phyloP scores from a whole-genome alignment of 2,888 invertebrate species.

The Isotomurus palustris region DNA sequence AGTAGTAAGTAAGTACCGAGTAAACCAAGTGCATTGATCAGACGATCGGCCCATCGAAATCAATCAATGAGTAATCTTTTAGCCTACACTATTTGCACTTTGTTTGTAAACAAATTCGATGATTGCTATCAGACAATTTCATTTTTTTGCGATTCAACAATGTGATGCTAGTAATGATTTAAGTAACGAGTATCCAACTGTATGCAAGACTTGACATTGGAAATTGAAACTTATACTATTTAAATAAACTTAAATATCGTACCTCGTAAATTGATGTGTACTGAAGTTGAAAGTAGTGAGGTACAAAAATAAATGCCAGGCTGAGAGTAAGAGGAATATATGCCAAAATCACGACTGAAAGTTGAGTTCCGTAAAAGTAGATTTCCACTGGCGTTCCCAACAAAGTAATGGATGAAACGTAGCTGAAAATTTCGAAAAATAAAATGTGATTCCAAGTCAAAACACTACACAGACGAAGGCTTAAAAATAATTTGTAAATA shows the following conservation, averaged over 20 bases:
- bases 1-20: too few relatives aligned
- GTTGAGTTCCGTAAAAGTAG: constrained; percentile 38
- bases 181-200: neutral
- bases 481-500: neutral
- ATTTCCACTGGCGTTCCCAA: constrained; percentile 42
- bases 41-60: too few relatives aligned
- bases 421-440: constrained; percentile 17
- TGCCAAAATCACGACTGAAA: constrained; percentile 33
- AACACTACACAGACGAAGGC: too few relatives aligned
- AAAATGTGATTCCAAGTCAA: neutral
- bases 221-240: neutral
- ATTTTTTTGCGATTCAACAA: too few relatives aligned
- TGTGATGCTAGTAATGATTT: too few relatives aligned
- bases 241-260: constrained; percentile 1
- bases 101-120: too few relatives aligned
- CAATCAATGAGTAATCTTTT: too few relatives aligned
- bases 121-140: too few relatives aligned
- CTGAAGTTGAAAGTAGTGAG: constrained; percentile 40
- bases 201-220: neutral
- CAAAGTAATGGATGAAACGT: constrained; percentile 40
- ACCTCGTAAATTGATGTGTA: constrained; percentile 42
- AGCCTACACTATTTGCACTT: too few relatives aligned
- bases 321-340: constrained; percentile 40
- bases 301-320: constrained; percentile 38
- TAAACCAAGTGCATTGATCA: too few relatives aligned